Conservation (phyloP, 2,888 invertebrate genomes). For the Acanthococcus lagerstroemiae region DNA sequence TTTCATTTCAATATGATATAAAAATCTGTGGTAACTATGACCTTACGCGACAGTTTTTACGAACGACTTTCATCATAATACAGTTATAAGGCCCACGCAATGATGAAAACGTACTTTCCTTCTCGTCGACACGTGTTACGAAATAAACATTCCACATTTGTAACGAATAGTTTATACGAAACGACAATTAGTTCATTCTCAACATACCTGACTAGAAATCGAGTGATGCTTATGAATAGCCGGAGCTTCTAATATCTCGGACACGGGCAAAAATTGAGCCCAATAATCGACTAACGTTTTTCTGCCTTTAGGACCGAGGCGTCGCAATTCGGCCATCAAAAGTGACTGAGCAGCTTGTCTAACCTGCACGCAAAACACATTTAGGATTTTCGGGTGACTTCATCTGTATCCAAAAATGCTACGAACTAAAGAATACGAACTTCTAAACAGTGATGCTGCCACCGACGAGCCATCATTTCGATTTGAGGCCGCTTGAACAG, state of each 20-base stretch:
- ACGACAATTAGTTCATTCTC: no score
- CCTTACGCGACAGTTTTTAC: no score
- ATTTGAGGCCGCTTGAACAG: conserved; percentile 90
- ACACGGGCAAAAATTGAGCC: conserved; percentile 88
- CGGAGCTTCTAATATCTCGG: conserved; percentile 45
- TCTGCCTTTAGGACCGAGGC: conserved; percentile 81
- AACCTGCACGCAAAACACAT: conserved; percentile 47
- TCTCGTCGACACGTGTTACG: no score
- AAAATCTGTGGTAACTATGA: background rate
- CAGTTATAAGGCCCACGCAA: no score
- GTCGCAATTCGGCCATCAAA: conserved; percentile 79
- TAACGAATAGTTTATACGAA: no score
- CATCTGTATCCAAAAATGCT: background rate
- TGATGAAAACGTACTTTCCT: no score
- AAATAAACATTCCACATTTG: no score
- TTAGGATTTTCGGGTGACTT: background rate
- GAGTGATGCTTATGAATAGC: conserved; percentile 23
- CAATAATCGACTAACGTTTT: conserved; percentile 88
- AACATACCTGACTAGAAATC: conserved; percentile 28
- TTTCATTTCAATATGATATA: background rate
- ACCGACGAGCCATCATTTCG: conserved; percentile 91
- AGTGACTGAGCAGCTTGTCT: conserved; percentile 94
- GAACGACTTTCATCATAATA: no score
- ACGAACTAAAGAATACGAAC: conserved; percentile 44
- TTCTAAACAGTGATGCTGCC: conserved; percentile 98